These are phyloP conservation scores for Nesogale talazaci DNA, from an alignment of 2,113 vertebrate species.

Conservation along the genomic window DNA sequence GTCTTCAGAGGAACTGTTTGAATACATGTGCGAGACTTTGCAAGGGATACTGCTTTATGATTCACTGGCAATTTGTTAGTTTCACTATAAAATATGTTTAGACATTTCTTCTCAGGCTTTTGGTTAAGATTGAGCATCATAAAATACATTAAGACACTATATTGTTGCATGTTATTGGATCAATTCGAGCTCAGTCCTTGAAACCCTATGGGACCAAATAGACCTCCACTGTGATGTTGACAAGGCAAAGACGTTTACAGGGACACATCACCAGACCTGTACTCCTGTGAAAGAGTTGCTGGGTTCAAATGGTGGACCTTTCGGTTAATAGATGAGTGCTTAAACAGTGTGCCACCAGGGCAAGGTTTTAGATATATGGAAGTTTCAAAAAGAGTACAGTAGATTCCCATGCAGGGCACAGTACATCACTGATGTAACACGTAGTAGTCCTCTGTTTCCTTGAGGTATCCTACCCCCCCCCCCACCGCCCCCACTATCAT, in stretches of 20 bases:
- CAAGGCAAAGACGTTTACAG: background rate
- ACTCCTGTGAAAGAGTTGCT: background rate
- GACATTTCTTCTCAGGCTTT: background rate
- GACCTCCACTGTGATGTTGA: background rate
- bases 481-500: no score
- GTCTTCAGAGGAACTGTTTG: background rate
- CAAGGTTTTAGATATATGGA: background rate
- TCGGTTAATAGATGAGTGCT: background rate
- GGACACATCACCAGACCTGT: background rate
- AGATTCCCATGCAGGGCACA: background rate
- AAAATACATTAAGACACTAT: no score
- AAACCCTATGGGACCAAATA: background rate
- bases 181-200: background rate
- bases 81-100: conserved; percentile 27
- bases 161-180: background rate
- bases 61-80: background rate
- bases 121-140: no score
- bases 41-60: background rate
- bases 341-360: background rate
- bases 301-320: background rate
- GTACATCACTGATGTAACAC: no score
- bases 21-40: background rate
- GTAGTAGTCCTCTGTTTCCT: no score
- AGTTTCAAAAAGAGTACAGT: conserved; percentile 4
- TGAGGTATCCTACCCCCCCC: no score